phyloP scores from a whole-genome alignment of 2,797 vertebrate species.

The Chelidonichthys spinosus region DNA sequence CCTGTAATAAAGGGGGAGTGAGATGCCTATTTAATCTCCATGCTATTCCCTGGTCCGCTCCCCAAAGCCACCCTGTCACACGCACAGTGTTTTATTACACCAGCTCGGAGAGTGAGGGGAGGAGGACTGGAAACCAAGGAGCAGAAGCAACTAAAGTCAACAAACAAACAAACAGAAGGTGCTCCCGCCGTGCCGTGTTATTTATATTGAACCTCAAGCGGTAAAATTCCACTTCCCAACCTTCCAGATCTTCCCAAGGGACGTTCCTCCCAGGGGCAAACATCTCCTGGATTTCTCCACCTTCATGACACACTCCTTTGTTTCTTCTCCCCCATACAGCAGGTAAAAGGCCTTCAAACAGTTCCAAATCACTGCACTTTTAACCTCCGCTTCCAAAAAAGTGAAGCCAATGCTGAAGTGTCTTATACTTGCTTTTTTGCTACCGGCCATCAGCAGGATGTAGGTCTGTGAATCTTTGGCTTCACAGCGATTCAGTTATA shows the following conservation, averaged over 20 bases:
- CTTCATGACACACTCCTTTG: too few relatives aligned
- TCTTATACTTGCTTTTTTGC: too few relatives aligned
- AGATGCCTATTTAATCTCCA: conserved; percentile 24
- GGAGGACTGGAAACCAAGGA: background rate
- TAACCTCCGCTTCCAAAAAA: too few relatives aligned
- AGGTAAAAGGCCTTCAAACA: too few relatives aligned
- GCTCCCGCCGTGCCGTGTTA: background rate
- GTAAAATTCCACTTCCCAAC: background rate
- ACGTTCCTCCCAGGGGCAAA: too few relatives aligned
- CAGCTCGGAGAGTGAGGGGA: background rate
- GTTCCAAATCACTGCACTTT: too few relatives aligned
- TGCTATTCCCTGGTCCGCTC: conserved; percentile 8
- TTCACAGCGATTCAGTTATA: too few relatives aligned
- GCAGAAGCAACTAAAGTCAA: background rate
- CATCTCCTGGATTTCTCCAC: too few relatives aligned
- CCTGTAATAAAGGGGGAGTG: conserved; percentile 32
- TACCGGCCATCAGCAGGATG: too few relatives aligned
- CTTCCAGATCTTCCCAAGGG: background rate
- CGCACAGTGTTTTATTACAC: conserved; percentile 23
- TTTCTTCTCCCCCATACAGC: too few relatives aligned
- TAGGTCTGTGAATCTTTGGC: too few relatives aligned
- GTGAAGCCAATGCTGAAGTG: too few relatives aligned
- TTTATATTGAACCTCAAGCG: background rate
- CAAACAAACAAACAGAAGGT: background rate
- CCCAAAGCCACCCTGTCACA: conserved; percentile 27